phyloP scores from a whole-genome alignment of 64 coral and sea anemone genomes.

The Stylophora pistillata region DNA sequence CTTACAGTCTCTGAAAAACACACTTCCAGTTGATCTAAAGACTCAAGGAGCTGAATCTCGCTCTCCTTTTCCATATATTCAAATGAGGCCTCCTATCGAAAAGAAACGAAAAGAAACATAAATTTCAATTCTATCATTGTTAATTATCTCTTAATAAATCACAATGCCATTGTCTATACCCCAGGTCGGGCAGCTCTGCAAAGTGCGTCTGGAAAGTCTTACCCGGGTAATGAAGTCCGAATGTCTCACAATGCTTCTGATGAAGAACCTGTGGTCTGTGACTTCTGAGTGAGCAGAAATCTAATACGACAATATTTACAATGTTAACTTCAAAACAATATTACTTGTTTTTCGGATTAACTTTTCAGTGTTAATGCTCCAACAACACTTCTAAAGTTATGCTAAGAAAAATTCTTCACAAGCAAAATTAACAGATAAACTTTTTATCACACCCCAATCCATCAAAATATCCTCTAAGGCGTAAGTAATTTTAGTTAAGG shows the following conservation, averaged over 20 bases:
- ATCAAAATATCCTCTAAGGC: too few relatives aligned
- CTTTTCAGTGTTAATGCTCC: too few relatives aligned
- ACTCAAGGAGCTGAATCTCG: conserved; percentile 90
- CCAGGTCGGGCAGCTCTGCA: too few relatives aligned
- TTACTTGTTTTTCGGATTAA: too few relatives aligned
- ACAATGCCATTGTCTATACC: too few relatives aligned
- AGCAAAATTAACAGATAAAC: too few relatives aligned
- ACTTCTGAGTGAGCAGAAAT: conserved; percentile 85
- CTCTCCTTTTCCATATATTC: conserved; percentile 99
- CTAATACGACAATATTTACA: conserved; percentile 12
- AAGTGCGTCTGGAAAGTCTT: neutral
- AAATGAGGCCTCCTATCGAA: conserved; percentile 92
- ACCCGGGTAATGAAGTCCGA: conserved; percentile 96
- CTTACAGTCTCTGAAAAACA: conserved; percentile 81
- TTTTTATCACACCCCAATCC: too few relatives aligned
- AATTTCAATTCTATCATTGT: neutral
- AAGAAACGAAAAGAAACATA: neutral
- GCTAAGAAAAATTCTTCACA: too few relatives aligned
- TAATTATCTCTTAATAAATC: neutral
- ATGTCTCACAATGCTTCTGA: conserved; percentile 94
- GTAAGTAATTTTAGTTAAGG: too few relatives aligned
- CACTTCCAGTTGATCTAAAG: conserved; percentile 92
- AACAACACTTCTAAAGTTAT: too few relatives aligned
- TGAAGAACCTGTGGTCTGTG: conserved; percentile 93
- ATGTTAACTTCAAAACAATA: too few relatives aligned